These are phyloP conservation scores for Myocastor coypus DNA, from an alignment of 2,113 vertebrate species.

Conservation along the genomic window DNA sequence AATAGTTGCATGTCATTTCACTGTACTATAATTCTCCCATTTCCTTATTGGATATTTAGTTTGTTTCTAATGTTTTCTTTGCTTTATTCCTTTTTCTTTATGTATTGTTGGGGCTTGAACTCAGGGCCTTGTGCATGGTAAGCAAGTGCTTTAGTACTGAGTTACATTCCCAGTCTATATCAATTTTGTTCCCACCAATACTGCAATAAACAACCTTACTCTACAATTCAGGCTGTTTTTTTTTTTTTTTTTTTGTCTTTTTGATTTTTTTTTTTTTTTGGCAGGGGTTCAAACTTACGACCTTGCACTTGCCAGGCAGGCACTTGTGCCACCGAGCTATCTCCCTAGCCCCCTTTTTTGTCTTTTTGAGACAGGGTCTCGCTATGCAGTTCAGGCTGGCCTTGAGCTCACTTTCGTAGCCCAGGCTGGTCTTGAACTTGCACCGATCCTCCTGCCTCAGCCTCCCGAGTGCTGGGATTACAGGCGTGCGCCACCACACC, in stretches of 20 bases:
- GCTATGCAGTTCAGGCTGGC: neutral
- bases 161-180: neutral
- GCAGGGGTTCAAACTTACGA: too few species aligned
- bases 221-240: too few species aligned
- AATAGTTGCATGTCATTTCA: slow-evolving; percentile 31
- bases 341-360: too few species aligned
- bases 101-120: neutral
- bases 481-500: too few species aligned
- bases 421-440: too few species aligned
- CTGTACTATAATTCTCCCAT: neutral
- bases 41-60: neutral
- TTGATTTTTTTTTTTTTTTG: too few species aligned
- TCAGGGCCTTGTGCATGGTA: neutral
- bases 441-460: too few species aligned
- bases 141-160: neutral
- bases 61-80: neutral
- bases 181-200: slow-evolving; percentile 10
- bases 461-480: too few species aligned
- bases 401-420: neutral
- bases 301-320: too few species aligned
- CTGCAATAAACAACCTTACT: neutral
- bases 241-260: too few species aligned
- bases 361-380: too few species aligned
- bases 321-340: too few species aligned
- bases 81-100: neutral